A percentile compares a stretch with the other conserved stretches of the same genome.
These are phyloP conservation scores for Bungarus multicinctus DNA, from an alignment of 2,113 vertebrate species.

Conservation along the genomic window DNA sequence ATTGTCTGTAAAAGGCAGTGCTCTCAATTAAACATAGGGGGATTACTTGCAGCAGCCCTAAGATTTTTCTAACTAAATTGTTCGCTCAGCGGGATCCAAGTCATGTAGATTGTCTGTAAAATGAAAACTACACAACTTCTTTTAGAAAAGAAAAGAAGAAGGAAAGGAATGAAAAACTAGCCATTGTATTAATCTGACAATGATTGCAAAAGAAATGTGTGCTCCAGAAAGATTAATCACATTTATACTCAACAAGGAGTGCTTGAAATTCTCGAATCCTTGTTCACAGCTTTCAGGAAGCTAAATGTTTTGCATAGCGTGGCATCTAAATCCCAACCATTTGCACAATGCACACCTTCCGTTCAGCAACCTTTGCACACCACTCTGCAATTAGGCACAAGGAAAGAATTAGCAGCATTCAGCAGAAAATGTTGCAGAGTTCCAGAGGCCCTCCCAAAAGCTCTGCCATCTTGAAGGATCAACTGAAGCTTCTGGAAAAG, in stretches of 20 bases:
- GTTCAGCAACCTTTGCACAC: neutral
- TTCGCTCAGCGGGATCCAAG: neutral
- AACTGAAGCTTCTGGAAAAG: neutral
- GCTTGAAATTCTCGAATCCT: constrained; percentile 2
- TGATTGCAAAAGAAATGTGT: constrained; percentile 13
- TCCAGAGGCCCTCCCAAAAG: constrained; percentile 9
- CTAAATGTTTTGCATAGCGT: neutral
- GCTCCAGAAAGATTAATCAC: constrained; percentile 1
- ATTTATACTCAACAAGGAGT: constrained; percentile 1
- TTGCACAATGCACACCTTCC: neutral
- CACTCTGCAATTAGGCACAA: constrained; percentile 2
- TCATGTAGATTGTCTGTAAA: neutral
- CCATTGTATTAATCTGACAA: constrained; percentile 1
- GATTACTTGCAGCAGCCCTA: neutral
- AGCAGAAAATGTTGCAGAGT: neutral
- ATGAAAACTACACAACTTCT: neutral
- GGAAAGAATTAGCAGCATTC: neutral
- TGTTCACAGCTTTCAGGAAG: neutral
- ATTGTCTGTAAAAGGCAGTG: neutral
- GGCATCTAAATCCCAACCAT: neutral
- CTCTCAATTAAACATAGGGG: neutral
- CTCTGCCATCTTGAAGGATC: neutral
- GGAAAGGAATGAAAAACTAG: neutral
- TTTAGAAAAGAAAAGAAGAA: neutral
- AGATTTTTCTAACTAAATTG: neutral